Evolutionary conservation across 2,888 invertebrate species (phyloP).

Genomic region (Desoria tigrina): DNA sequence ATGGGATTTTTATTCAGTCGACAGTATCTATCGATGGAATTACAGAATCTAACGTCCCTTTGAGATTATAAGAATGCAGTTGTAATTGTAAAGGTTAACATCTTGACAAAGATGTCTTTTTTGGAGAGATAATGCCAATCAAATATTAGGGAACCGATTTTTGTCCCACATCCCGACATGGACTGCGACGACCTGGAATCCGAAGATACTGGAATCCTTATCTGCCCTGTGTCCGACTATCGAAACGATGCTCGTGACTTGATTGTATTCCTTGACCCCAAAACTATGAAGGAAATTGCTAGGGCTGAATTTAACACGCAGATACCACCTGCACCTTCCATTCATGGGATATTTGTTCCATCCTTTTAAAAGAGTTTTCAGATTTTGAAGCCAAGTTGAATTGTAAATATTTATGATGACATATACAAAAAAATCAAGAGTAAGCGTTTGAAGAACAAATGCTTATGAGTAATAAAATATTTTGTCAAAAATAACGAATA

Average conservation of each 20-base stretch:
- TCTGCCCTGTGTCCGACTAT: slow-evolving; percentile 55
- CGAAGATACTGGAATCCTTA: slow-evolving; percentile 60
- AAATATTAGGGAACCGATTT: slow-evolving; percentile 59
- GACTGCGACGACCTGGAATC: slow-evolving; percentile 53
- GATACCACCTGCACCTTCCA: slow-evolving; percentile 54
- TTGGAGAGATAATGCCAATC: slow-evolving; percentile 56
- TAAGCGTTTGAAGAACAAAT: background rate
- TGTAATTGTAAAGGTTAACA: slow-evolving; percentile 57
- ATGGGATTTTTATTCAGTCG: slow-evolving; percentile 53
- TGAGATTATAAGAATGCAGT: slow-evolving; percentile 55
- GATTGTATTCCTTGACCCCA: slow-evolving; percentile 57
- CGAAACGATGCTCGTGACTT: slow-evolving; percentile 50
- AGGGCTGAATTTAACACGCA: slow-evolving; percentile 55
- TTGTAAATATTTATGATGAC: too few species aligned
- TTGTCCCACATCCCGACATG: slow-evolving; percentile 57
- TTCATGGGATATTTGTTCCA: slow-evolving; percentile 55
- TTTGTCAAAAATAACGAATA: too few species aligned
- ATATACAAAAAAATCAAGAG: too few species aligned
- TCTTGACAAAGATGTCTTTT: slow-evolving; percentile 54
- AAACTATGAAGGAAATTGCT: slow-evolving; percentile 56
- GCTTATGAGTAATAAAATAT: too few species aligned
- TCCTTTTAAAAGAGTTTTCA: slow-evolving; percentile 23
- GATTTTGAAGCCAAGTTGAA: background rate
- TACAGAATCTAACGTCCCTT: slow-evolving; percentile 55
- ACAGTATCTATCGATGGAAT: too few species aligned